Base-by-base conservation (phyloP, 1,140 invertebrate species). In the Akabosia matsudoensis region DNA sequence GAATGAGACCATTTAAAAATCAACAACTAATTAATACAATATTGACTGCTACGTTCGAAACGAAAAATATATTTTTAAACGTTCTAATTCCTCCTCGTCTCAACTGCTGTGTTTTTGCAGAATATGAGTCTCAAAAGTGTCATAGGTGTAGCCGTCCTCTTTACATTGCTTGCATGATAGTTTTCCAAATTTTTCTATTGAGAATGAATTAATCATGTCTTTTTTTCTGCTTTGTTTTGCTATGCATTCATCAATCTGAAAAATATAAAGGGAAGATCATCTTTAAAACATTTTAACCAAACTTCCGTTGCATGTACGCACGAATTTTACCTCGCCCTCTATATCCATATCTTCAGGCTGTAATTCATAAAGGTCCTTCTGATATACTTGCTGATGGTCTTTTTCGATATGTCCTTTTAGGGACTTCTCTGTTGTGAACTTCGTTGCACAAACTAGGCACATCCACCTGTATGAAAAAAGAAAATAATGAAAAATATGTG, bases 321-420 rank as follows among this genome's bases (percentile, higher is more conserved):
- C 24, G 16, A 33, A 30, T 33, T 22, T 64, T 75, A 75, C 74
- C 56, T 75, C 54, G 30, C 4, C 61, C 28, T 76, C 75, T 16
- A 72, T 72, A 45, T 76, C 56, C 16, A 4, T 10, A 51, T 79
- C 37, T 1, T 24, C 26, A 2, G 78, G 75, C 10, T 31, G 33
- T 45, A 76, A 74, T 18, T 70, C 56, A 16, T 33, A 74, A 1
- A 56, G 31, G 28, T 78, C 73, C 10, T 67, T 28, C 31, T 74
- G 33, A 7, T 73, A 54, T 1, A 37, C 7, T 7, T 13, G 33
- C 31, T 76, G 61, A 67, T 80, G 79, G 30, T 80, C 79, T 16
- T 54, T 31, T 18, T 67, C 73, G 10, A 80, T 70, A 64, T 80
- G 79, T 0, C 37, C 79, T 73, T 70, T 80, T 2, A 78, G 30